Evolutionary conservation across 1,140 invertebrate species (phyloP).

Genomic region (Drosophila pandora): DNA sequence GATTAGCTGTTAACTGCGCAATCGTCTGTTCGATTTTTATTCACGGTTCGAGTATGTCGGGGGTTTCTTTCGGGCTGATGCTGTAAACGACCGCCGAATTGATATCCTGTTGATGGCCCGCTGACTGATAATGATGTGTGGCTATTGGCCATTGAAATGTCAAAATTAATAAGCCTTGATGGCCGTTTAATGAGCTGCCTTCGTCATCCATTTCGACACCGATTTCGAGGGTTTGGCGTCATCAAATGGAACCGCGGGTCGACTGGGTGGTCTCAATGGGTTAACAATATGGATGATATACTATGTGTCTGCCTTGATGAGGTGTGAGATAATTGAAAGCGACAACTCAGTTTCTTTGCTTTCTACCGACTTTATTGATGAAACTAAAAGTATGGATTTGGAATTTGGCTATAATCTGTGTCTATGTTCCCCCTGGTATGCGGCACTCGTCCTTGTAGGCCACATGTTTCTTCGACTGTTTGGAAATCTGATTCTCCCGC

Average conservation of each 20-base stretch:
- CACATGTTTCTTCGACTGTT: background rate
- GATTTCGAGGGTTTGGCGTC: slow-evolving; percentile 23
- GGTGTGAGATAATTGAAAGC: slow-evolving; percentile 11
- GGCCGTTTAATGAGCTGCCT: slow-evolving; percentile 59
- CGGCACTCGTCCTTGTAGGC: background rate
- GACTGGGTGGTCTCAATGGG: slow-evolving; percentile 9
- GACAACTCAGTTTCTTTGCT: background rate
- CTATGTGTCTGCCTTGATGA: slow-evolving; percentile 3
- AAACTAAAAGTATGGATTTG: background rate
- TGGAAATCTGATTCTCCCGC: background rate
- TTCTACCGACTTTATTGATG: background rate
- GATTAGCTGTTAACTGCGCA: slow-evolving; percentile 51
- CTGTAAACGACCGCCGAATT: slow-evolving; percentile 30
- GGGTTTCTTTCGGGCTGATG: slow-evolving; percentile 9
- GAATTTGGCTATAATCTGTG: background rate
- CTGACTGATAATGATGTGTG: slow-evolving; percentile 63
- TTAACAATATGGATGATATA: background rate
- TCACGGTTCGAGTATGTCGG: slow-evolving; percentile 24
- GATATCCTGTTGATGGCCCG: slow-evolving; percentile 53
- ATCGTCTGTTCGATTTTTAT: slow-evolving; percentile 11
- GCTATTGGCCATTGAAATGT: slow-evolving; percentile 59
- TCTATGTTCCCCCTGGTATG: background rate
- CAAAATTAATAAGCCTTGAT: slow-evolving; percentile 67
- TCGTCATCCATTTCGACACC: slow-evolving; percentile 11
- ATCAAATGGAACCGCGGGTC: slow-evolving; percentile 38